A percentile compares a stretch with the other conserved stretches of the same genome.
Evolutionary conservation across 2,113 vertebrate genomes (phyloP).

Genomic region (Ammospiza nelsoni): DNA sequence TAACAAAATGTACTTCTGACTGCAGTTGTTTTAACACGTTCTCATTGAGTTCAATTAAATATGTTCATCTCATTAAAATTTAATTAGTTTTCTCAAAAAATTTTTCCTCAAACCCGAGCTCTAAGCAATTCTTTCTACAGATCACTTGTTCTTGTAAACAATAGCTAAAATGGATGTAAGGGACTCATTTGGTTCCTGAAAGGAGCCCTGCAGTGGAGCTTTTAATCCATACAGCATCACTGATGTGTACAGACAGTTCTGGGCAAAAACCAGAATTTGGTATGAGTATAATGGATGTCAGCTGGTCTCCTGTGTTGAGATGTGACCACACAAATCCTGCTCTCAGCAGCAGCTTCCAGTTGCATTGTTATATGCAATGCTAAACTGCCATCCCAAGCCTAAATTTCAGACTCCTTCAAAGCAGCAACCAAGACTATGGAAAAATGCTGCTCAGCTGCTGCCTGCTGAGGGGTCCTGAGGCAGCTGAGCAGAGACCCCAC

Average conservation of each 20-base stretch:
- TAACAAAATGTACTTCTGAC: background rate
- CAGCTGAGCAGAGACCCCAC: background rate
- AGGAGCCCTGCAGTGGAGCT: background rate
- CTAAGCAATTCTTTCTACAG: background rate
- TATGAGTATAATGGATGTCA: background rate
- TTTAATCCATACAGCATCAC: background rate
- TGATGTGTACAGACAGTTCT: background rate
- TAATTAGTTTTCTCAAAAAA: background rate
- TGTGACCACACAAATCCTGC: background rate
- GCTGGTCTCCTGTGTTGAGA: background rate
- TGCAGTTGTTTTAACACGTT: background rate
- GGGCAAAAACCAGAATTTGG: background rate
- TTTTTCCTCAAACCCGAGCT: background rate
- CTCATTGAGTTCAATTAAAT: background rate
- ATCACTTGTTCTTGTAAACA: background rate
- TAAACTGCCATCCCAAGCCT: background rate
- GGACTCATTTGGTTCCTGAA: background rate
- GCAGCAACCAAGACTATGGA: background rate
- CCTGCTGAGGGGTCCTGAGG: background rate
- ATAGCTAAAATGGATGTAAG: background rate
- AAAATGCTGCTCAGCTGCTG: background rate
- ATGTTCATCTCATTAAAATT: background rate
- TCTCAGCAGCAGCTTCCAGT: background rate
- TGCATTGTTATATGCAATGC: background rate
- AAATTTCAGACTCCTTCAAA: background rate